phyloP scores from a whole-genome alignment of 2,888 invertebrate species.

The Tachina lurida region DNA sequence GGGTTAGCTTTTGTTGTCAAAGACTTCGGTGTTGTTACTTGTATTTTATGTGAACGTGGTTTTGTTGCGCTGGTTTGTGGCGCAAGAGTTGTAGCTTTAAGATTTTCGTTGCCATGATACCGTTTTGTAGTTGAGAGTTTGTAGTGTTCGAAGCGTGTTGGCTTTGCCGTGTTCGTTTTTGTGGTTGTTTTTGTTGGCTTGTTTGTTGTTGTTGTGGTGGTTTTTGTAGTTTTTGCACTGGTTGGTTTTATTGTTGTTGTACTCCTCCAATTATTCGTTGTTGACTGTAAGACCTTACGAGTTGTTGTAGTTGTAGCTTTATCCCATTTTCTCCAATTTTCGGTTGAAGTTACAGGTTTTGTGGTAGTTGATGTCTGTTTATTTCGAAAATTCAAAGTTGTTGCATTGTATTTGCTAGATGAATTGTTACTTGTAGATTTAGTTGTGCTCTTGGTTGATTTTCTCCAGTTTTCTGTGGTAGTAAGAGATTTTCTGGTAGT shows the following conservation, averaged over 20 bases:
- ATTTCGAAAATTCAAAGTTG: not conserved
- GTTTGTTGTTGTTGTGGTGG: not conserved
- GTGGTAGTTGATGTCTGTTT: slow-evolving; percentile 37
- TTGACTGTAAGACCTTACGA: not conserved
- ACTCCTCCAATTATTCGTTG: not conserved
- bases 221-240: slow-evolving; percentile 24
- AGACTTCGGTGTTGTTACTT: slow-evolving; percentile 61
- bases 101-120: slow-evolving; percentile 40
- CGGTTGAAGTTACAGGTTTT: slow-evolving; percentile 38
- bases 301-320: slow-evolving; percentile 27
- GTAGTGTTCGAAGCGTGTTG: not conserved
- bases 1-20: slow-evolving; percentile 42
- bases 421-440: not conserved
- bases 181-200: slow-evolving; percentile 37
- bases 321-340: slow-evolving; percentile 15
- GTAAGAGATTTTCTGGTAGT: not conserved
- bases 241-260: slow-evolving; percentile 33
- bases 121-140: slow-evolving; percentile 1
- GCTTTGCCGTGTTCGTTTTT: slow-evolving; percentile 10
- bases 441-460: slow-evolving; percentile 34
- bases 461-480: slow-evolving; percentile 41
- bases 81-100: slow-evolving; percentile 66
- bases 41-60: slow-evolving; percentile 19
- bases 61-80: slow-evolving; percentile 54
- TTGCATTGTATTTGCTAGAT: slow-evolving; percentile 34